These are phyloP conservation scores for Thunnus albacares DNA, from an alignment of 2,797 vertebrate species.

Conservation along the genomic window DNA sequence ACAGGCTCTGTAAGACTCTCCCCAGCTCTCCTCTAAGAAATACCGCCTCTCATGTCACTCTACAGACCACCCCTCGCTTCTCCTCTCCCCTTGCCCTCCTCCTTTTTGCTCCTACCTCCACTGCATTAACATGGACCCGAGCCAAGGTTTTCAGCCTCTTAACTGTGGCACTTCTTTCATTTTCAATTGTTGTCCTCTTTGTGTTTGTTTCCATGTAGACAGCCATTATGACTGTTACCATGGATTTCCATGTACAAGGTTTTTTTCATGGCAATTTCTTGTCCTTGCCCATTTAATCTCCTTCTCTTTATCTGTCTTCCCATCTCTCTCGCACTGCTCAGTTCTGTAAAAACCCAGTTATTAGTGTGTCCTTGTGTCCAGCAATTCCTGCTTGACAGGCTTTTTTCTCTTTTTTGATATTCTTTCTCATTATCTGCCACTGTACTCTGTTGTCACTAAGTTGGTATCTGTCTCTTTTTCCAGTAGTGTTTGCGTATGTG, in stretches of 20 bases:
- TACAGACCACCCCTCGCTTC: constrained; percentile 68
- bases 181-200: constrained; percentile 68
- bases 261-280: constrained; percentile 61
- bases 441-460: not conserved
- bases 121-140: constrained; percentile 56
- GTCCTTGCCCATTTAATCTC: constrained; percentile 30
- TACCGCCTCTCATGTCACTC: constrained; percentile 65
- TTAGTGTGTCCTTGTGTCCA: constrained; percentile 37
- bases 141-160: constrained; percentile 62
- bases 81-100: constrained; percentile 41
- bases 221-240: constrained; percentile 70
- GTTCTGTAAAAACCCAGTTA: constrained; percentile 48
- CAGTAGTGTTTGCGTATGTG: not conserved
- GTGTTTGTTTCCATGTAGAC: constrained; percentile 64
- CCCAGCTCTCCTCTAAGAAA: constrained; percentile 42
- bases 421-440: not conserved
- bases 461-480: not conserved
- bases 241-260: constrained; percentile 62
- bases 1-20: constrained; percentile 47
- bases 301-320: constrained; percentile 45
- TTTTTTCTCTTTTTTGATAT: not conserved
- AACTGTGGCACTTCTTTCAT: constrained; percentile 60
- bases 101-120: constrained; percentile 37
- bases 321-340: constrained; percentile 37
- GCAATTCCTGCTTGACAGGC: not conserved